Evolutionary conservation across 2,113 vertebrate species (phyloP), one percentile per base, ranked within the genome.

Genomic region (human (Homo sapiens)): DNA sequence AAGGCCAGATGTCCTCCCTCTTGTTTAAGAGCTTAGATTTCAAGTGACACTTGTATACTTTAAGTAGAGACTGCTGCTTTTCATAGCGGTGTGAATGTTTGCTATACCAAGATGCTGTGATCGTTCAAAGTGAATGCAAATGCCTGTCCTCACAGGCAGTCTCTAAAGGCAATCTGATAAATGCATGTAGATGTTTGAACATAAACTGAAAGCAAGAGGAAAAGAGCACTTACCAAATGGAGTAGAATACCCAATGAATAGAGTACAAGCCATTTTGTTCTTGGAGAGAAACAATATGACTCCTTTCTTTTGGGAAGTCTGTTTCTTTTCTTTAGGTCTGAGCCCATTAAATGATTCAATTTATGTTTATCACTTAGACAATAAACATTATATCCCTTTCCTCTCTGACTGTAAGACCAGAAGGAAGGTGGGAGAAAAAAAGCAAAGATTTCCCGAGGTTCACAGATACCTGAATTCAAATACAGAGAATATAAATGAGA

Each of bases 121-220:
- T 95, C 86, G 89, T 91, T 68, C 25, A 96, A 94, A 97, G 6
- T 57, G 38, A 90, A 93, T 83, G 88, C 75, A 96, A 95, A 96
- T 95, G 75, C 27, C 61, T 84, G 5, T 86, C 18, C 80, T 96
- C 70, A 76, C 61, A 92, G 80, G 45, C 68, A 80, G 68, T 91
- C 79, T 83, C 86, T 73, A 86, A 94, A 97, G 38, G 50, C 70
- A 87, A 93, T 66, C 61, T 93, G 87, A 96, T 79, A 95, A 86
- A 95, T 75, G 43, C 20, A 72, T 87, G 86, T 93, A 90, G 87
- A 90, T 96, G 80, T 88, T 85, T 88, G 90, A 88, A 70, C 57
- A 93, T 76, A 95, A 92, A 97, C 82, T 13, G 9, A 96, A 45
- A 82, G 22, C 13, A 61, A 75, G 82, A 96, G 76, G 75, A 76